These are phyloP conservation scores for Phycodurus eques DNA, from an alignment of 2,113 vertebrate species.

Conservation along the genomic window DNA sequence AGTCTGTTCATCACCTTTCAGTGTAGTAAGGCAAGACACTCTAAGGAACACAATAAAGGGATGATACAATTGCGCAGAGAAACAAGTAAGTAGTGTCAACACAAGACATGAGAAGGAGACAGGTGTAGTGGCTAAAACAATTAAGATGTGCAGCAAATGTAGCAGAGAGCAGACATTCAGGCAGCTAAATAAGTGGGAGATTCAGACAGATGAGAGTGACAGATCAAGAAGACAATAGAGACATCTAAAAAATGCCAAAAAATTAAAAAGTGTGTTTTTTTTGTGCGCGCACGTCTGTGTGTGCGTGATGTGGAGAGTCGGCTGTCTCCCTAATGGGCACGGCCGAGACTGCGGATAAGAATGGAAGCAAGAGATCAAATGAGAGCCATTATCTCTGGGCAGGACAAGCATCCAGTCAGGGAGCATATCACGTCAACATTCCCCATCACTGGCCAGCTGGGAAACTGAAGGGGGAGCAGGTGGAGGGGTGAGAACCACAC, in stretches of 20 bases:
- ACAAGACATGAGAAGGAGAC: slow-evolving; percentile 1
- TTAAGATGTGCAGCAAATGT: slow-evolving; percentile 22
- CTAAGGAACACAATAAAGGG: neutral
- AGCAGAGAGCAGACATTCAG: slow-evolving; percentile 22
- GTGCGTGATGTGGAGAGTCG: neutral
- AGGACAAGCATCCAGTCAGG: slow-evolving; percentile 43
- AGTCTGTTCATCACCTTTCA: slow-evolving; percentile 7
- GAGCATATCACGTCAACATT: slow-evolving; percentile 53
- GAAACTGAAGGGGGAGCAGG: slow-evolving; percentile 13
- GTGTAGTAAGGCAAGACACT: slow-evolving; percentile 4
- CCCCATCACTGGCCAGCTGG: slow-evolving; percentile 30
- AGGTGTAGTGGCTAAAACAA: slow-evolving; percentile 20
- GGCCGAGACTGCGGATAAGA: slow-evolving; percentile 50
- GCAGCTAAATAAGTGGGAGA: slow-evolving; percentile 37
- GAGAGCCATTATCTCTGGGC: slow-evolving; percentile 58
- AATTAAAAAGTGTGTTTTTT: neutral
- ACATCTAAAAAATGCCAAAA: neutral
- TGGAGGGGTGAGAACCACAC: neutral
- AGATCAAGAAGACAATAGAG: neutral
- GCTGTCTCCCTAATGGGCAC: slow-evolving; percentile 37
- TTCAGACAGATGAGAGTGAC: slow-evolving; percentile 6
- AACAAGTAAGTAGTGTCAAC: neutral
- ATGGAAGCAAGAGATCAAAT: slow-evolving; percentile 37
- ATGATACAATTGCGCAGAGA: neutral
- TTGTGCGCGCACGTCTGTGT: neutral